Percentiles rank a stretch among this genome's conserved stretches.
phyloP scores from a whole-genome alignment of 2,113 vertebrate genomes.

The Pardalotus punctatus region DNA sequence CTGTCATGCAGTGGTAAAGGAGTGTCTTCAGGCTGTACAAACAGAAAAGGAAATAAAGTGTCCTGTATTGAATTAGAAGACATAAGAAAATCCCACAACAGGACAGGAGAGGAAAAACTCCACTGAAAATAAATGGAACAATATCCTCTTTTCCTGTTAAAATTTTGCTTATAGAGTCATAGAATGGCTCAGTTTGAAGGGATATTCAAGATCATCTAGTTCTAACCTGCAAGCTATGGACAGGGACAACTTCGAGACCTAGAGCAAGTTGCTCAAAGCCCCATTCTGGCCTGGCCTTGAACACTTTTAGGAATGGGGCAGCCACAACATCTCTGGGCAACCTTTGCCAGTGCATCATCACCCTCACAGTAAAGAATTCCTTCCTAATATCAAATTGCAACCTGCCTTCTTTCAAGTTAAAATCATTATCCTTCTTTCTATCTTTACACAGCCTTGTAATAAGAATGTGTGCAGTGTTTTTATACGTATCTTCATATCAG shows the following conservation, averaged over 20 bases:
- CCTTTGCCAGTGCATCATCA: neutral
- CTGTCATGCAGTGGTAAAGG: neutral
- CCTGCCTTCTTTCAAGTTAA: neutral
- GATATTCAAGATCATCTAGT: neutral
- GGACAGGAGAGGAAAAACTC: neutral
- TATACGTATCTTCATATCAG: neutral
- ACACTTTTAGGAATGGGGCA: neutral
- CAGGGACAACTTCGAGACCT: neutral
- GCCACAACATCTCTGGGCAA: neutral
- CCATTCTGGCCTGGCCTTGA: neutral
- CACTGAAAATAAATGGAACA: neutral
- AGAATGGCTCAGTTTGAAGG: neutral
- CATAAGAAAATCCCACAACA: neutral
- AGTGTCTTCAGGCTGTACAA: neutral
- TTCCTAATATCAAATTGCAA: neutral
- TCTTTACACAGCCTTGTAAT: no score
- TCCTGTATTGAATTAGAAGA: neutral
- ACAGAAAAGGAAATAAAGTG: neutral
- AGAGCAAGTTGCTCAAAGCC: neutral
- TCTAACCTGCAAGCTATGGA: fast-evolving
- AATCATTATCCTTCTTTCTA: neutral
- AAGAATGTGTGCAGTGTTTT: neutral
- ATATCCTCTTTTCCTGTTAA: neutral
- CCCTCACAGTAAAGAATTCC: neutral
- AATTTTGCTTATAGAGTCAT: neutral